These are phyloP conservation scores for Zoanthus solanderi DNA, from an alignment of 92 coral and sea anemone species.

Conservation along the genomic window DNA sequence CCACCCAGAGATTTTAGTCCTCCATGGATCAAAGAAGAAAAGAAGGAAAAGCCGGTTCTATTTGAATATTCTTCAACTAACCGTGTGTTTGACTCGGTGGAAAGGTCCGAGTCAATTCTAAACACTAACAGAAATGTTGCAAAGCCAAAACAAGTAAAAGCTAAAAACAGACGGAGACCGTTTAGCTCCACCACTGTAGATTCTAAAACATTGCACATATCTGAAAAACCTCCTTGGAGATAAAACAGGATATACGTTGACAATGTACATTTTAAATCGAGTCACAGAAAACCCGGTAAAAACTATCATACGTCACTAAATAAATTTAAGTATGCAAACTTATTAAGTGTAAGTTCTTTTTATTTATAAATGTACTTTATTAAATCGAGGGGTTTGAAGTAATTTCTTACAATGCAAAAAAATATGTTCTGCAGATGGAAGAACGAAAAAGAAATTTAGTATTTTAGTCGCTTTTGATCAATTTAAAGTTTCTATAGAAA, in stretches of 20 bases:
- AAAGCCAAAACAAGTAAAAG: not conserved
- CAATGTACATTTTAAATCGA: not conserved
- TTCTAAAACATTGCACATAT: not conserved
- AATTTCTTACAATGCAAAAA: no score
- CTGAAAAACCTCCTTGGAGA: constrained; percentile 42
- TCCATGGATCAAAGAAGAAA: constrained; percentile 80
- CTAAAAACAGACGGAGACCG: not conserved
- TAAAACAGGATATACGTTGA: not conserved
- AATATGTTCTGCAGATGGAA: no score
- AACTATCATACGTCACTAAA: no score
- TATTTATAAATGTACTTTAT: no score
- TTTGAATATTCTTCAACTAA: constrained; percentile 63
- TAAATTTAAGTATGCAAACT: no score
- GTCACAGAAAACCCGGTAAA: no score
- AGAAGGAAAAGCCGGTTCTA: constrained; percentile 60
- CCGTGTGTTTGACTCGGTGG: constrained; percentile 55
- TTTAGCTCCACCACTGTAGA: not conserved
- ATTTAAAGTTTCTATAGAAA: no score
- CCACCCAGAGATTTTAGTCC: constrained; percentile 70
- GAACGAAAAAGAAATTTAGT: no score
- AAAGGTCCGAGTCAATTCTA: not conserved
- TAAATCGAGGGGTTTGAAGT: no score
- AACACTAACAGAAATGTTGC: not conserved
- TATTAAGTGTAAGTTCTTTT: no score
- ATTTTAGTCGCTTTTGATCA: no score